Base-by-base conservation (phyloP, 2,797 vertebrate genomes). In the Yasuhikotakia modesta region DNA sequence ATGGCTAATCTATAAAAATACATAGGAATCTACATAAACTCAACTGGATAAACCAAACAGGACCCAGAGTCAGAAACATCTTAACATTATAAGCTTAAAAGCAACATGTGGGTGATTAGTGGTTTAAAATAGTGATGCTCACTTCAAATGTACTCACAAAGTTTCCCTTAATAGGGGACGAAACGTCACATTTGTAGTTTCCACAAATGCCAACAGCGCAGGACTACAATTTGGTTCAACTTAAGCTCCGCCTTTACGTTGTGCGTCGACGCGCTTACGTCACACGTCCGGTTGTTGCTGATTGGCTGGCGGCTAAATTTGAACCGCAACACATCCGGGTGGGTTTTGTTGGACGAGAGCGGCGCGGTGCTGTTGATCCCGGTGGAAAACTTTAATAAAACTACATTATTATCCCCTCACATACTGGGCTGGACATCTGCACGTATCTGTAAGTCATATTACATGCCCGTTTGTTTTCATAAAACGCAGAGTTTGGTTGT, bases 271-370 rank as follows among this genome's bases (percentile, higher is more conserved):
- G 21, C 21, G 58, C 5, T 0, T 14, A 65, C 76, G 45, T 39
- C 17, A 17, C 14, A 81, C 58, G 76, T 19, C 5, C 27, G 52
- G 3, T 14, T 16, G 19, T 46, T 71, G 32, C 12, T 91, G 55
- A 94, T 94, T 94, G 93, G 93, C 87, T 85, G 70, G 72, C 79
- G 83, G 90, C 70, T 77, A 89, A 88, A 91, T 94, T 94, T 93
- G 92, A 94, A 94, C 86, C 79, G 78, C 73, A 90, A 73, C 57
- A 32, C 4, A 35, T 66, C 35, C 53, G 68, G 68, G 3, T 19
- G 27, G 13, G 53, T 13, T 30, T 11, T 57, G 1, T 21, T 16
- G 16, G 14, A 79, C 35, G 45, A n/a, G 57, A 55, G 7, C 14
- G 21, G 11, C 70, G 0, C 8, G 4, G 17, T 46, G 16, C 32